These are phyloP conservation scores for Phyllotis vaccarum DNA, from an alignment of 2,797 vertebrate species.

Conservation along the genomic window DNA sequence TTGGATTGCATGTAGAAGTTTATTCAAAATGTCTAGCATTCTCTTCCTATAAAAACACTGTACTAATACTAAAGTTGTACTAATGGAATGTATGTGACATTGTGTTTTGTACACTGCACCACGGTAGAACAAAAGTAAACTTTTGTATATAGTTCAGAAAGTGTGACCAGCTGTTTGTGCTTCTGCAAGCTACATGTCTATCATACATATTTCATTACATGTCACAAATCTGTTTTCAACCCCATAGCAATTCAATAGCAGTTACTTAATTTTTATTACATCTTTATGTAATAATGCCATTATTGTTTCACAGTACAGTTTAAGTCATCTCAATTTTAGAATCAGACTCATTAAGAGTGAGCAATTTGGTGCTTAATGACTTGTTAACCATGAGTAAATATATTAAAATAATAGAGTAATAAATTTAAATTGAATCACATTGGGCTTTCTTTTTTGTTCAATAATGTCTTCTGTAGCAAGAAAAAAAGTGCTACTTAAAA, in stretches of 20 bases:
- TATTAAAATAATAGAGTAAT: conserved; percentile 89
- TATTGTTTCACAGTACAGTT: conserved; percentile 86
- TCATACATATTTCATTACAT: conserved; percentile 56
- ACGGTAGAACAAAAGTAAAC: not conserved
- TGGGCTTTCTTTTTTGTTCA: conserved; percentile 73
- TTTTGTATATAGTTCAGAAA: not conserved
- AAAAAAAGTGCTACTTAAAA: conserved; percentile 85
- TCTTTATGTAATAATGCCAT: conserved; percentile 72
- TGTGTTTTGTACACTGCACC: not conserved
- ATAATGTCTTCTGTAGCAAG: conserved; percentile 81
- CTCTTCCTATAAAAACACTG: not conserved
- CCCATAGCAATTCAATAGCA: conserved; percentile 74
- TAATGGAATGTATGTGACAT: not conserved
- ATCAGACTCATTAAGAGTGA: conserved; percentile 87
- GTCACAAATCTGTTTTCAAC: conserved; percentile 67
- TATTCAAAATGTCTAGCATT: conserved; percentile 16
- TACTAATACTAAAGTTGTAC: not conserved
- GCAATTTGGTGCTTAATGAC: conserved; percentile 89
- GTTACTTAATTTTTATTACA: conserved; percentile 85
- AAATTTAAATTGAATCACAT: conserved; percentile 86
- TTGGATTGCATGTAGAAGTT: not conserved
- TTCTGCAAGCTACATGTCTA: conserved; percentile 31
- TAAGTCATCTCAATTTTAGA: conserved; percentile 85
- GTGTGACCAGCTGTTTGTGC: not conserved
- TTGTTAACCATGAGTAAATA: conserved; percentile 89